phyloP scores from a whole-genome alignment of 2,113 vertebrate species.

The Polypterus bichir region DNA sequence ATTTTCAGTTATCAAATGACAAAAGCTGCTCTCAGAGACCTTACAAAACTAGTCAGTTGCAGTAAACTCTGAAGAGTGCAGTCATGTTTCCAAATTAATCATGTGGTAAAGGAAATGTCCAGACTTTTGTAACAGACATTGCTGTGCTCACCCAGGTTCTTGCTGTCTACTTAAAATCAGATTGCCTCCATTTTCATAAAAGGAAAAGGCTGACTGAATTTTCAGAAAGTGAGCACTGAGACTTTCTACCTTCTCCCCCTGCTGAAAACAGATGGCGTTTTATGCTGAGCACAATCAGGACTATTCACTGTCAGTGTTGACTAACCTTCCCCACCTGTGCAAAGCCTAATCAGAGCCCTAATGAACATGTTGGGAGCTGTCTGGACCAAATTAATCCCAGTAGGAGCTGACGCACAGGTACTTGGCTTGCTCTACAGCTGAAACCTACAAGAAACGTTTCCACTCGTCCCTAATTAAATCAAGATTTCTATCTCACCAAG shows the following conservation, averaged over 20 bases:
- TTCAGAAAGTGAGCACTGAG: conserved; percentile 22
- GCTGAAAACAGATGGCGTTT: conserved; percentile 79
- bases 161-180: too few relatives aligned
- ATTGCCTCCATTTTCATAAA: conserved; percentile 5
- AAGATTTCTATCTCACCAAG: conserved; percentile 34
- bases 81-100: too few relatives aligned
- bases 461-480: conserved; percentile 49
- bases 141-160: too few relatives aligned
- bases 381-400: conserved; percentile 90
- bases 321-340: conserved; percentile 80
- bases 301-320: conserved; percentile 72
- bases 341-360: conserved; percentile 73
- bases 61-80: too few relatives aligned
- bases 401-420: conserved; percentile 77
- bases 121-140: too few relatives aligned
- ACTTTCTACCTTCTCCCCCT: conserved; percentile 30
- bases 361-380: conserved; percentile 82
- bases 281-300: conserved; percentile 79
- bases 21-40: too few relatives aligned
- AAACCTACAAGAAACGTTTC: conserved; percentile 48
- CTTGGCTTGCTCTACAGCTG: conserved; percentile 34
- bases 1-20: too few relatives aligned
- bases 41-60: too few relatives aligned
- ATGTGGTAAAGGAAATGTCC: too few relatives aligned
- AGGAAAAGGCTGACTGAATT: conserved; percentile 32